Evolutionary conservation across 2,113 vertebrate genomes (phyloP).

Genomic region (Pelmatolapia mariae): DNA sequence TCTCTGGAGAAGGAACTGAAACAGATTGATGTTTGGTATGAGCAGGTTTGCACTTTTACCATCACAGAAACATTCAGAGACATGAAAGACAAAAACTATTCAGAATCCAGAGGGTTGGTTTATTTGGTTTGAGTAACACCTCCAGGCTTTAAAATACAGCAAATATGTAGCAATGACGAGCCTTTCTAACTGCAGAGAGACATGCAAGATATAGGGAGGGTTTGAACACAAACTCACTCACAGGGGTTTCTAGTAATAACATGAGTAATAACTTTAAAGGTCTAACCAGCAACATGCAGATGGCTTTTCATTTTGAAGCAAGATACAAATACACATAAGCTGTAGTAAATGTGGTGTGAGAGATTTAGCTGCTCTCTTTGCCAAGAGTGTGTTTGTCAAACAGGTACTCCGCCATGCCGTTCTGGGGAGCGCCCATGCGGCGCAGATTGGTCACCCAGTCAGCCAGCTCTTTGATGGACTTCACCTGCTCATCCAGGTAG

Average conservation of each 20-base stretch:
- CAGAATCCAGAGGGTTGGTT: conserved; percentile 60
- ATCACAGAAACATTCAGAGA: background rate
- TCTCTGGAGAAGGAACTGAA: background rate
- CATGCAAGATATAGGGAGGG: background rate
- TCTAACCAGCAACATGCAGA: conserved; percentile 17
- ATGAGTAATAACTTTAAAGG: background rate
- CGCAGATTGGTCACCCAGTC: conserved; percentile 92
- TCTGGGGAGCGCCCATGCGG: conserved; percentile 88
- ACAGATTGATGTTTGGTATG: background rate
- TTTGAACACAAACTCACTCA: background rate
- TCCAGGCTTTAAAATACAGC: conserved; percentile 7
- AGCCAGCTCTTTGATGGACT: conserved; percentile 90
- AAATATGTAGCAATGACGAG: background rate
- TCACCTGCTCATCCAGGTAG: conserved; percentile 95
- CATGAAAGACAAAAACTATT: background rate
- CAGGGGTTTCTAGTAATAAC: background rate
- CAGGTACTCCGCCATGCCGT: conserved; percentile 92
- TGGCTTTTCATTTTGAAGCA: background rate
- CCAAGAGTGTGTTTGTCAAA: conserved; percentile 97
- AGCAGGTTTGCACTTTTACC: background rate
- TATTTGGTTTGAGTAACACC: conserved; percentile 49
- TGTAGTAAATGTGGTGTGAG: background rate
- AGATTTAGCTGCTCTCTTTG: conserved; percentile 68
- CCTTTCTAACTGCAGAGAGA: background rate
- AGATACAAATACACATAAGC: conserved; percentile 9